These are phyloP conservation scores for Subanguina moxae DNA, from an alignment of 1,140 invertebrate species.

Conservation along the genomic window DNA sequence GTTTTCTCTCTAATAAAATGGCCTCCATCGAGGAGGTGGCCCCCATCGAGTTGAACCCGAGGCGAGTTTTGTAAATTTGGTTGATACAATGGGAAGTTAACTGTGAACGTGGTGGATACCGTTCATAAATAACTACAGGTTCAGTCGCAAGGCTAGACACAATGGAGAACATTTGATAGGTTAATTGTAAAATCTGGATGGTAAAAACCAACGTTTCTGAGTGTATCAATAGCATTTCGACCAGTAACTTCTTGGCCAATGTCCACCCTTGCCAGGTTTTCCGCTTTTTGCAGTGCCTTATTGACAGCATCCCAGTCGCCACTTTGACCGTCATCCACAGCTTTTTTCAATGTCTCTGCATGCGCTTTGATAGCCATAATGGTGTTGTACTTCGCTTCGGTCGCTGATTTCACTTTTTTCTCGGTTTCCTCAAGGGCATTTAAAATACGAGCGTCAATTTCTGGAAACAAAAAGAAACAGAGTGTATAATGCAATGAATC, in stretches of 20 bases:
- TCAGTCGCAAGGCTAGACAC: conserved; percentile 14
- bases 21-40: too few species aligned
- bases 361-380: conserved; percentile 49
- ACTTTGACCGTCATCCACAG: conserved; percentile 45
- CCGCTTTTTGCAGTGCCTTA: conserved; percentile 35
- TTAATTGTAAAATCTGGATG: too few species aligned
- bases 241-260: conserved; percentile 29
- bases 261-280: conserved; percentile 38
- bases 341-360: conserved; percentile 42
- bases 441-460: conserved; percentile 23
- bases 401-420: conserved; percentile 37
- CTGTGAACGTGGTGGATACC: conserved; percentile 1
- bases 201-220: conserved; percentile 37
- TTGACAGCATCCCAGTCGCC: conserved; percentile 44
- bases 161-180: too few species aligned
- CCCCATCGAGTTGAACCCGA: too few species aligned
- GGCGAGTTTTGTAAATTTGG: too few species aligned
- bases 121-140: neutral
- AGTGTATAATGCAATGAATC: neutral
- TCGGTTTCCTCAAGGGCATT: conserved; percentile 39
- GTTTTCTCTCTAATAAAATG: too few species aligned
- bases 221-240: conserved; percentile 44
- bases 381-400: conserved; percentile 47
- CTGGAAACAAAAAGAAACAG: conserved; percentile 6
- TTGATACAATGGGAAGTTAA: too few species aligned